Evolutionary conservation across 2,113 vertebrate species (phyloP), one percentile per base, ranked within the genome.

Genomic region (Boulengeromyrus knoepffleri): DNA sequence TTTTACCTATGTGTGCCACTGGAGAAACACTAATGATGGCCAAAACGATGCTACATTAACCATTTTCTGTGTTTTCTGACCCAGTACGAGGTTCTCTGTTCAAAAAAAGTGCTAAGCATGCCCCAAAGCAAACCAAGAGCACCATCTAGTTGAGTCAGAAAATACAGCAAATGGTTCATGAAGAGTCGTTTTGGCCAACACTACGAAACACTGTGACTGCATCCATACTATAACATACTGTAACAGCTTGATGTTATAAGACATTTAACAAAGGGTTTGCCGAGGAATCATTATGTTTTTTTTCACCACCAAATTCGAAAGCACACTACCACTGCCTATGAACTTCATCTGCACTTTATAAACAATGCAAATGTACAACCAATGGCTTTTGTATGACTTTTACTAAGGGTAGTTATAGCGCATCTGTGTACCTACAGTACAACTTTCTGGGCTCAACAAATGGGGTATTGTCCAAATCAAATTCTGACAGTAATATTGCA

Each of bases 331-430:
- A 45, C 45, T 47, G 39, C 42, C 45, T 45, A 39, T 12, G 31
- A 85, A 46, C 45, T 85, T 47, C 83, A 46, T 85, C 39, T 85
- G 83, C 83, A 85, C 83, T 85, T 85, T 85, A 46, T 47, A 85
- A 85, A 45, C 21, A 85, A 85, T 85, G 83, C 83, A 85, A 85
- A 85, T 46, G 21, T 85, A 85, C 42, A 45, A 85, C 83, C 83
- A 85, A 85, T 85, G 83, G 83, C 83, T 85, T 85, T 85, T 80
- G 31, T 85, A 85, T 85, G 36, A 85, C 42, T 47, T 85, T 85
- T 85, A 46, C 19, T 85, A 45, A 17, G 2, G 42, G 42, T 24
- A 47, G 42, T n/a, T 47, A 3, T 85, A 47, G 39, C 9, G 46
- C 39, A 47, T 9, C 24, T 24, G 19, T 47, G 39, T 85, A 85